phyloP scores from a whole-genome alignment of 2,113 vertebrate genomes.

The Nibea albiflora region DNA sequence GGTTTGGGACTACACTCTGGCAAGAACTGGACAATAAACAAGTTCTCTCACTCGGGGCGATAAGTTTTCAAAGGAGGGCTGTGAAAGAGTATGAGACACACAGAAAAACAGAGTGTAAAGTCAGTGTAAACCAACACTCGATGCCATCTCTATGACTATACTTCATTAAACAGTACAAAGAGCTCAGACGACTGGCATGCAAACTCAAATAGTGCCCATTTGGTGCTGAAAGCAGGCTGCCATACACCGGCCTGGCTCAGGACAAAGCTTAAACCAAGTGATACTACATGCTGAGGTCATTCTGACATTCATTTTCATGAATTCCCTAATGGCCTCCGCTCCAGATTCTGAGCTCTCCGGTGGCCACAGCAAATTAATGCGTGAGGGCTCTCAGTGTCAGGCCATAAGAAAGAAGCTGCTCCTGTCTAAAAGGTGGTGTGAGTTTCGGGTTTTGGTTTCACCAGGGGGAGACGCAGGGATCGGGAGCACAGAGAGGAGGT shows the following conservation, averaged over 20 bases:
- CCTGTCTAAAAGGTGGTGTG: slow-evolving; percentile 59
- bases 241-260: slow-evolving; percentile 31
- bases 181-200: slow-evolving; percentile 34
- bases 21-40: slow-evolving; percentile 21
- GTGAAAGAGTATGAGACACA: neutral
- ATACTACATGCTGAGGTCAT: slow-evolving; percentile 66
- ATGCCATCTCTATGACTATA: slow-evolving; percentile 24
- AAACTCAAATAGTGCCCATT: slow-evolving; percentile 25
- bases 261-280: slow-evolving; percentile 57
- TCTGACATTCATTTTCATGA: slow-evolving; percentile 72
- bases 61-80: neutral
- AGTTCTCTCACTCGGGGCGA: neutral
- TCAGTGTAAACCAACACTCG: slow-evolving; percentile 7
- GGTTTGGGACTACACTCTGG: slow-evolving; percentile 20
- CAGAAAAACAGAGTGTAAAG: neutral
- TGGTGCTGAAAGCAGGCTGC: slow-evolving; percentile 34
- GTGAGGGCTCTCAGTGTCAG: slow-evolving; percentile 58
- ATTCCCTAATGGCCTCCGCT: slow-evolving; percentile 71
- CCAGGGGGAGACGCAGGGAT: slow-evolving; percentile 17
- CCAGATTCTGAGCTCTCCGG: slow-evolving; percentile 75
- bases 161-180: slow-evolving; percentile 21
- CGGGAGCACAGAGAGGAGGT: slow-evolving; percentile 54
- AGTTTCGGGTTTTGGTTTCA: slow-evolving; percentile 77
- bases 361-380: slow-evolving; percentile 75
- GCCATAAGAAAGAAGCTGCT: slow-evolving; percentile 47